These are phyloP conservation scores for Ophion obscuratus DNA, from an alignment of 2,888 invertebrate species.

Conservation along the genomic window DNA sequence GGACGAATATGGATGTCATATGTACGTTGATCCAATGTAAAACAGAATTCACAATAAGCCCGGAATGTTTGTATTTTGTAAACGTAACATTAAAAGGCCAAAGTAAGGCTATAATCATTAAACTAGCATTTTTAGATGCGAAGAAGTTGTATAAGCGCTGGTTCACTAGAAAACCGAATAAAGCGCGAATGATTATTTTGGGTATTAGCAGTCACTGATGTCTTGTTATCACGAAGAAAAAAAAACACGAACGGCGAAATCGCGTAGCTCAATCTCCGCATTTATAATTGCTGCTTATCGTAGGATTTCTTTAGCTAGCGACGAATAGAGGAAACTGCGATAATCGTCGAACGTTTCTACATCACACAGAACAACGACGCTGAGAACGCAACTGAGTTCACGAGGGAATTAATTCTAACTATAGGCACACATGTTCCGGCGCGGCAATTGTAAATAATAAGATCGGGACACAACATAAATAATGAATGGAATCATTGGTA, in stretches of 20 bases:
- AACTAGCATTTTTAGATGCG: too few species aligned
- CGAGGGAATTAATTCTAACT: slow-evolving; percentile 2
- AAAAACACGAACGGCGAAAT: background rate
- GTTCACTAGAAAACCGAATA: too few species aligned
- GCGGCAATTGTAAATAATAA: background rate
- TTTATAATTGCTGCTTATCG: slow-evolving; percentile 40
- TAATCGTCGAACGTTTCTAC: slow-evolving; percentile 29
- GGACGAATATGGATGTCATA: background rate
- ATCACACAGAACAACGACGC: slow-evolving; percentile 29
- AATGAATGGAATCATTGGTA: background rate
- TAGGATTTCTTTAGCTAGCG: slow-evolving; percentile 60
- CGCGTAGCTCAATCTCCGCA: slow-evolving; percentile 20
- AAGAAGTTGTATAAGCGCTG: too few species aligned
- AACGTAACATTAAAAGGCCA: too few species aligned
- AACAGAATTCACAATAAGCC: background rate
- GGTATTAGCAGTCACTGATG: too few species aligned
- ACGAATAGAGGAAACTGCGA: slow-evolving; percentile 55
- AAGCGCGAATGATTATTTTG: too few species aligned
- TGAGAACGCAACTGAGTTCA: background rate
- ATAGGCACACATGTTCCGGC: background rate
- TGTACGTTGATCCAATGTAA: slow-evolving; percentile 5
- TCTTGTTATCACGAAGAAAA: too few species aligned
- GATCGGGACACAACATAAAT: slow-evolving; percentile 13
- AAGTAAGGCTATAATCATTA: too few species aligned
- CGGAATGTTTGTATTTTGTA: too few species aligned